phyloP scores from a whole-genome alignment of 2,797 vertebrate genomes.

The Erithacus rubecula region DNA sequence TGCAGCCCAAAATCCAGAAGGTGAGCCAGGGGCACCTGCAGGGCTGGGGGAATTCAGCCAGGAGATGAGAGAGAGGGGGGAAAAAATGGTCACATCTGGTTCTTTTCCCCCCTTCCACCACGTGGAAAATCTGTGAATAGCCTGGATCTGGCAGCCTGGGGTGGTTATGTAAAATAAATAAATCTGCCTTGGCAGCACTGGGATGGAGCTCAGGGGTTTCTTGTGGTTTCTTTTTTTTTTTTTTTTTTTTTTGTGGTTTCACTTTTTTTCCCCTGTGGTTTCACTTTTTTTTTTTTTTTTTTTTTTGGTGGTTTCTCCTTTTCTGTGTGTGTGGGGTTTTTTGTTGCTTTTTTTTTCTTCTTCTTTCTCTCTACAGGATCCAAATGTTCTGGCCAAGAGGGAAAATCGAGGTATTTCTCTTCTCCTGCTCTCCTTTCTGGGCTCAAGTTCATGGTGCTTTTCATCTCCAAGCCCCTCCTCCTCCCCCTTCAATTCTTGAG shows the following conservation, averaged over 20 bases:
- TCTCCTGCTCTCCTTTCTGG: slow-evolving; percentile 4
- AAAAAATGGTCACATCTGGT: not conserved
- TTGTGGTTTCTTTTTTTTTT: not conserved
- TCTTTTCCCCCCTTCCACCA: not conserved
- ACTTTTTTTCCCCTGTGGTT: not conserved
- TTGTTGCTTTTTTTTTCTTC: not conserved
- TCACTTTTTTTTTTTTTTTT: not conserved
- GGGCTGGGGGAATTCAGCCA: not conserved
- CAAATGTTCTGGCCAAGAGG: slow-evolving; percentile 81
- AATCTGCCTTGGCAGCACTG: not conserved
- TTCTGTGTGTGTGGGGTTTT: too few species aligned
- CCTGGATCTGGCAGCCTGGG: not conserved
- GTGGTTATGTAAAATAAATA: not conserved
- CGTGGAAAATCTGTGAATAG: slow-evolving; percentile 11
- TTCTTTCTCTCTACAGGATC: slow-evolving; percentile 80
- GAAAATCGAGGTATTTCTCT: slow-evolving; percentile 89
- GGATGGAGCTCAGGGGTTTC: not conserved
- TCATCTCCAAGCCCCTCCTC: not conserved
- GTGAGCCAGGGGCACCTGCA: slow-evolving; percentile 43
- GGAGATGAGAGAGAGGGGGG: not conserved
- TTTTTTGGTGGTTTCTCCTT: not conserved
- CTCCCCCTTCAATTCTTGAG: not conserved
- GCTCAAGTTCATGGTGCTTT: slow-evolving; percentile 4
- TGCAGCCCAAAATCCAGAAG: slow-evolving; percentile 92
- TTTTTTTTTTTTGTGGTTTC: not conserved